Percentiles rank a stretch among this genome's conserved stretches.
These are phyloP conservation scores for Megalurothrips usitatus DNA, from an alignment of 2,888 invertebrate species.

Conservation along the genomic window DNA sequence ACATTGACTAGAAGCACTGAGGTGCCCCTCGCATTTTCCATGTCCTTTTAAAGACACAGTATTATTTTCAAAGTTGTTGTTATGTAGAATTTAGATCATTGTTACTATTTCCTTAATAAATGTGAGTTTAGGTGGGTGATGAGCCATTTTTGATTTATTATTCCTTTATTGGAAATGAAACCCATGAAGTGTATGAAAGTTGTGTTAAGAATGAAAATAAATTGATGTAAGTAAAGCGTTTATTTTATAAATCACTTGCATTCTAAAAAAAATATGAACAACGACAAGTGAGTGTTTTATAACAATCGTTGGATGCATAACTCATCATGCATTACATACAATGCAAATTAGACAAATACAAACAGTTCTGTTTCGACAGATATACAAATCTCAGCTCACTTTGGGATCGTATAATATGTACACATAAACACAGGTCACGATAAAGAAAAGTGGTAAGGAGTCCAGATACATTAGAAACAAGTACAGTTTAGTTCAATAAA, in stretches of 20 bases:
- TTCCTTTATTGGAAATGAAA: no score
- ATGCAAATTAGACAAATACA: background rate
- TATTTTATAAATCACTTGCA: conserved; percentile 8
- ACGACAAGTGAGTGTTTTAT: background rate
- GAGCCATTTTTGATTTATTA: no score
- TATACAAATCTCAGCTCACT: background rate
- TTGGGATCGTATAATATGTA: background rate
- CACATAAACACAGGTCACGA: background rate
- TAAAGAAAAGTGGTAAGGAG: background rate
- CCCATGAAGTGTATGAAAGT: no score
- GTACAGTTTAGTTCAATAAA: conserved; percentile 1
- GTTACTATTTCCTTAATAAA: no score
- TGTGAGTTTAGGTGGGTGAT: no score
- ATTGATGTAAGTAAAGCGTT: background rate
- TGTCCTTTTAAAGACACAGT: no score
- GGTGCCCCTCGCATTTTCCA: no score
- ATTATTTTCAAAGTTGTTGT: no score
- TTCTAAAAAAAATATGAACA: background rate
- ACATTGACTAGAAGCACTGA: no score
- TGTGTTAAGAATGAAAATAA: background rate
- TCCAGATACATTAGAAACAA: background rate
- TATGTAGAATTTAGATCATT: no score
- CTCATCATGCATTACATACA: background rate
- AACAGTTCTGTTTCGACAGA: no score
- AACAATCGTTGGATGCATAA: background rate